Evolutionary conservation across 2,797 vertebrate species (phyloP), one percentile per base, ranked within the genome.

Genomic region (Tolypeutes matacus): DNA sequence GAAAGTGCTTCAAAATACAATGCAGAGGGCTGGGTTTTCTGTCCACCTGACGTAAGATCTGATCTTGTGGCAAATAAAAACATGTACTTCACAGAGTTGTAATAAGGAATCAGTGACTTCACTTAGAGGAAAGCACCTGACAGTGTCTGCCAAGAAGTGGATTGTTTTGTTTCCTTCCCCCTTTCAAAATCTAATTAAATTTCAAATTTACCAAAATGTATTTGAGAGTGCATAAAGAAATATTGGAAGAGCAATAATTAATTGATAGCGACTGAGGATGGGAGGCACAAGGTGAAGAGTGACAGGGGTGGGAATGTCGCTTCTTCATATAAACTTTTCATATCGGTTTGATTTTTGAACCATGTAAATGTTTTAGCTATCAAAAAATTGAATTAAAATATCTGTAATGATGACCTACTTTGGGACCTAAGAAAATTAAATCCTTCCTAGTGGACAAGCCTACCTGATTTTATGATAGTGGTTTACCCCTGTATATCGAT

Each of bases 311-410:
- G 31, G 11, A 86, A 12, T 8, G 25, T 31, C 9, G 10, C 18
- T 94, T 93, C 75, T 72, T 7, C 67, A 18, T 18, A 8, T n/a
- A 23, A 49, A 56, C 36, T 42, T 83, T 83, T 36, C 53, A 75
- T 58, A 6, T 51, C 58, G 20, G 81, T 96, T 96, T 85, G 15
- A 65, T 78, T 95, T 91, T 91, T 85, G 23, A 73, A n/a, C 21
- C 9, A 17, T 72, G 23, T 20, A 76, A 93, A 46, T 86, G 53
- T 64, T 34, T 56, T 88, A 73, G 8, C 31, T 46, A 21, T 64
- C 82, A 96, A 91, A 86, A 92, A 62, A 27, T 42, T 81, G 72
- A 75, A 80, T 86, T 29, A 15, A 83, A 80, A 95, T 77, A 42
- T 73, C 31, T 85, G 1, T 72, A 77, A 49, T 85, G 15, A 88